These are phyloP conservation scores for Scolopax mira DNA, from an alignment of 2,113 vertebrate genomes.

Conservation along the genomic window DNA sequence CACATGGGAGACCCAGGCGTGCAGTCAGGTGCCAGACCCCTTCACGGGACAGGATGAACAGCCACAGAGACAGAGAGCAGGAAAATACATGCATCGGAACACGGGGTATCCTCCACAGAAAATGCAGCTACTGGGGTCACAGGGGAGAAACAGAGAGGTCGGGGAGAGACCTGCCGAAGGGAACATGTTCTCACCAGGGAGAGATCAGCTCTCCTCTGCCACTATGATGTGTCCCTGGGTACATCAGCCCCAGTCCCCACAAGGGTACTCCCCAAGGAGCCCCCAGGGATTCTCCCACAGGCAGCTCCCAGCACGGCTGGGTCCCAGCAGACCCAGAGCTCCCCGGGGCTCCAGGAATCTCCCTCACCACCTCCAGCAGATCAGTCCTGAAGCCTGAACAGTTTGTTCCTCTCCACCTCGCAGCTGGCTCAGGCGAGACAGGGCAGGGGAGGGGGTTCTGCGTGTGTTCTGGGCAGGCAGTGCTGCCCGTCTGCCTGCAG, in stretches of 20 bases:
- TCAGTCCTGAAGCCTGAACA: neutral
- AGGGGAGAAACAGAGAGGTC: neutral
- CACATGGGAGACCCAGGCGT: accelerated
- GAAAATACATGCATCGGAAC: neutral
- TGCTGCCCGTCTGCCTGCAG: neutral
- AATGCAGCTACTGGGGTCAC: neutral
- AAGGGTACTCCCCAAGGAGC: no score
- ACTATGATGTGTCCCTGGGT: neutral
- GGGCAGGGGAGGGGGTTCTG: neutral
- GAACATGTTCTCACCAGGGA: neutral
- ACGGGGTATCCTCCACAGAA: neutral
- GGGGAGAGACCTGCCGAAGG: neutral
- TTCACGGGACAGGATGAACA: accelerated
- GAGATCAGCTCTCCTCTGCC: neutral
- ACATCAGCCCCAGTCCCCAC: neutral
- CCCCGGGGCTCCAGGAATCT: neutral
- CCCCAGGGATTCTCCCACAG: neutral
- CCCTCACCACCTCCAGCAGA: neutral
- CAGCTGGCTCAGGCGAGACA: neutral
- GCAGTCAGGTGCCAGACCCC: neutral
- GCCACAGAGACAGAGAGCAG: neutral
- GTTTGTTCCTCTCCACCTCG: neutral
- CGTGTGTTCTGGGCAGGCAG: neutral
- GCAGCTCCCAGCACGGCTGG: accelerated
- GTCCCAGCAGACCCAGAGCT: neutral